Percentiles rank a stretch among this genome's conserved stretches.
These are phyloP conservation scores for Quadroppia sp. DNA, from an alignment of 2,888 invertebrate genomes.

Conservation along the genomic window DNA sequence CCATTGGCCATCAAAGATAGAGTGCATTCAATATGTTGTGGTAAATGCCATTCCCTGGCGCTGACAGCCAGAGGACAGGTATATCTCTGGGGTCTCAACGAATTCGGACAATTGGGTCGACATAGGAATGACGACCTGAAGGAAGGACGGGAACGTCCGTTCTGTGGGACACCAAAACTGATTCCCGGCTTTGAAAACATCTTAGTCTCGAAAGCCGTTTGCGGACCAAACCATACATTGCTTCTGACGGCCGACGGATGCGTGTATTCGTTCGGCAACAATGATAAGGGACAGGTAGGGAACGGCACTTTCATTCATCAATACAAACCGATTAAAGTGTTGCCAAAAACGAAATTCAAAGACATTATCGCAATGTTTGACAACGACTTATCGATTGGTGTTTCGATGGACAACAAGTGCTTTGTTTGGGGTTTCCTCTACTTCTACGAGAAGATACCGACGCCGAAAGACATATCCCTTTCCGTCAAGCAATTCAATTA, in stretches of 20 bases:
- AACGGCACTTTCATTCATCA: not conserved
- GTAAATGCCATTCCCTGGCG: not conserved
- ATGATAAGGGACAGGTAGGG: not conserved
- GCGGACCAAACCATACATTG: not conserved
- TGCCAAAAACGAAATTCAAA: not conserved
- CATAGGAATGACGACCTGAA: not conserved
- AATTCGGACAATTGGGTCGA: not conserved
- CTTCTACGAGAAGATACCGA: not conserved
- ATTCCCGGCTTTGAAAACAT: not conserved
- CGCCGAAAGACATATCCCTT: not conserved
- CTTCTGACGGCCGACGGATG: not conserved
- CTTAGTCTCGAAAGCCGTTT: not conserved
- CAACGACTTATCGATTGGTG: not conserved
- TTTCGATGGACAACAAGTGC: not conserved
- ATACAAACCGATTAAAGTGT: not conserved
- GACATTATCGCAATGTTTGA: not conserved
- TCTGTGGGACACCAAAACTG: not conserved
- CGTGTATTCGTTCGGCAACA: not conserved
- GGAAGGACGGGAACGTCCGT: not conserved
- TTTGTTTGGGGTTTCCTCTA: not conserved
- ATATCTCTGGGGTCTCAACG: not conserved
- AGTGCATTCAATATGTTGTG: no score
- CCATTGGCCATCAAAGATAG: not conserved
- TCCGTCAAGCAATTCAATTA: not conserved
- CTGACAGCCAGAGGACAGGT: not conserved